phyloP scores from a whole-genome alignment of 2,797 vertebrate genomes.

The Oreonectes daqikongensis region DNA sequence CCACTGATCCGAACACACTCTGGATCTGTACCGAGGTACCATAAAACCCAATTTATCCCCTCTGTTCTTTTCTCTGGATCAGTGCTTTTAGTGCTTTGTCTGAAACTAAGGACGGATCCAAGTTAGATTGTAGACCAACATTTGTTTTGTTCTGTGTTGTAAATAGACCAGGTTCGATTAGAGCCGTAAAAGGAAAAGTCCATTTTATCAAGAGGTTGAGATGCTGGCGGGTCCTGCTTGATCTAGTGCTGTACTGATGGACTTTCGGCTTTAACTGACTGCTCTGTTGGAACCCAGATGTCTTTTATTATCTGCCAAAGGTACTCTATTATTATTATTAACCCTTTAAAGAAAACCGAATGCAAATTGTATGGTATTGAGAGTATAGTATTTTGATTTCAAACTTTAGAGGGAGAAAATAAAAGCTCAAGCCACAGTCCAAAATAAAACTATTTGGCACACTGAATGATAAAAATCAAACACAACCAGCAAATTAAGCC shows the following conservation, averaged over 20 bases:
- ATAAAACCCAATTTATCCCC: conserved; percentile 6
- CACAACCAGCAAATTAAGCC: too few relatives aligned
- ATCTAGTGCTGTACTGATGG: conserved; percentile 14
- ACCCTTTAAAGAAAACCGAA: not conserved
- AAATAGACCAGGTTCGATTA: conserved; percentile 21
- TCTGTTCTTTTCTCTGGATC: conserved; percentile 12
- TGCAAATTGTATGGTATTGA: not conserved
- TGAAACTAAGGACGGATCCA: not conserved
- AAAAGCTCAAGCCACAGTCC: too few relatives aligned
- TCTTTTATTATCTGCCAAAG: not conserved
- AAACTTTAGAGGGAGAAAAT: not conserved
- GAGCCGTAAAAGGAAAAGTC: conserved; percentile 8
- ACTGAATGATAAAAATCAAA: too few relatives aligned
- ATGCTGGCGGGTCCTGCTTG: conserved; percentile 50
- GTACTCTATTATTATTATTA: conserved; percentile 7
- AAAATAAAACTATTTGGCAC: not conserved
- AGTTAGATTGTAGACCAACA: conserved; percentile 6
- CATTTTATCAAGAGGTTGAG: conserved; percentile 23
- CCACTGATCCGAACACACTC: conserved; percentile 9
- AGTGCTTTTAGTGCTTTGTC: conserved; percentile 6
- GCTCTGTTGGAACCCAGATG: not conserved
- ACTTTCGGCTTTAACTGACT: not conserved
- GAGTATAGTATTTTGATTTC: not conserved
- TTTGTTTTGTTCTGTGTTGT: conserved; percentile 21
- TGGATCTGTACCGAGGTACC: conserved; percentile 32